Percentiles rank a stretch among this genome's conserved stretches.
Conservation (phyloP, 1,140 invertebrate genomes). For the Bombus difficillimus region DNA sequence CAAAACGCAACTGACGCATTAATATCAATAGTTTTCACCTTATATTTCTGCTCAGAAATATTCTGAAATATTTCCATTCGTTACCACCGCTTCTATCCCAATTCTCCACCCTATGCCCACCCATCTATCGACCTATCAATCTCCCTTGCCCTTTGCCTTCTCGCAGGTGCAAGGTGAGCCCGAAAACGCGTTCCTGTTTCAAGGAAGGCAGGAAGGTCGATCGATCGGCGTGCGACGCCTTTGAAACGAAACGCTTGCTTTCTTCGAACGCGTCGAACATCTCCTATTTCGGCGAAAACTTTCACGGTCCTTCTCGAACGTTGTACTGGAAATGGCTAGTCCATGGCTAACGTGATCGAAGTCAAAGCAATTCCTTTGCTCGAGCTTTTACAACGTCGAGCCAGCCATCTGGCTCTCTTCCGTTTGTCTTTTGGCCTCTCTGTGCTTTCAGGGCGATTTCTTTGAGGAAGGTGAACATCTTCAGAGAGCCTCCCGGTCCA, state of each 20-base stretch:
- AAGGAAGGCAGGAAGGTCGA: conserved; percentile 41
- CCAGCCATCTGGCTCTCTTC: neutral
- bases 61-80: neutral
- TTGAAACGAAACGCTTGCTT: conserved; percentile 20
- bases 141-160: conserved; percentile 23
- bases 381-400: neutral
- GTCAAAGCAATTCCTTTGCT: neutral
- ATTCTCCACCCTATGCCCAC: neutral
- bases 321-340: conserved; percentile 1
- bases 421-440: neutral
- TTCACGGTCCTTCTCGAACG: neutral
- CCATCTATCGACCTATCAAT: neutral
- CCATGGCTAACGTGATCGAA: neutral
- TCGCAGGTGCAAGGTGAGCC: conserved; percentile 46
- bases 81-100: neutral
- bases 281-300: neutral
- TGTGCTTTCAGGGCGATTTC: neutral
- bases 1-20: no score
- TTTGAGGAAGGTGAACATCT: conserved; percentile 3
- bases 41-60: no score
- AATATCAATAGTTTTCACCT: no score
- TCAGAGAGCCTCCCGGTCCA: neutral
- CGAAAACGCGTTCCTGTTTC: conserved; percentile 30
- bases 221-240: conserved; percentile 45
- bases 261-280: neutral